phyloP scores from a whole-genome alignment of 2,888 invertebrate genomes.

The Parochlus steinenii region DNA sequence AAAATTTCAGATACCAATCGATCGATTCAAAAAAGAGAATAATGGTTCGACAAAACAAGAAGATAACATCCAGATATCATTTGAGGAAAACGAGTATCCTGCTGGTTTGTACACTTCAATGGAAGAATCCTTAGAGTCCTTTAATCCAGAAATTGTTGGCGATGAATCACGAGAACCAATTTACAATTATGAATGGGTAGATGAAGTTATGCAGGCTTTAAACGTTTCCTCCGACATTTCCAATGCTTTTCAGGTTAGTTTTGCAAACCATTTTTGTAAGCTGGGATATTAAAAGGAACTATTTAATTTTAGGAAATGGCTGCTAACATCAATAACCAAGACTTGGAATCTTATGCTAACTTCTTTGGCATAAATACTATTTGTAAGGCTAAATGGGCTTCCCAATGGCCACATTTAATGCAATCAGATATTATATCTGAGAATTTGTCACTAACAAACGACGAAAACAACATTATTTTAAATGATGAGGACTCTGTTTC shows the following conservation, averaged over 20 bases:
- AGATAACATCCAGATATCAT: slow-evolving; percentile 20
- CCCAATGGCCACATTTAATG: slow-evolving; percentile 22
- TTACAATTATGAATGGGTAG: slow-evolving; percentile 20
- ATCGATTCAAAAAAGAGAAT: too few relatives aligned
- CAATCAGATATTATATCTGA: slow-evolving; percentile 1
- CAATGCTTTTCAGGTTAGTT: slow-evolving; percentile 22
- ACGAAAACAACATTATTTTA: too few relatives aligned
- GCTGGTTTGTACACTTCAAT: slow-evolving; percentile 25
- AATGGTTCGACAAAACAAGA: too few relatives aligned
- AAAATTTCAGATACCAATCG: too few relatives aligned
- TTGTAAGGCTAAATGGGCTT: slow-evolving; percentile 29
- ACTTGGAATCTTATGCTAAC: slow-evolving; percentile 23
- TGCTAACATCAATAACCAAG: slow-evolving; percentile 27
- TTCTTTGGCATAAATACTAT: slow-evolving; percentile 27
- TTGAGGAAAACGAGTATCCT: slow-evolving; percentile 19
- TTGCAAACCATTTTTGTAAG: background rate
- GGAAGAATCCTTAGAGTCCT: slow-evolving; percentile 24
- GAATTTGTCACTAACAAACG: slow-evolving; percentile 6
- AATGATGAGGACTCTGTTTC: too few relatives aligned
- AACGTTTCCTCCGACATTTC: slow-evolving; percentile 22
- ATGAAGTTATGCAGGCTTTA: slow-evolving; percentile 29
- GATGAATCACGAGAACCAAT: slow-evolving; percentile 23
- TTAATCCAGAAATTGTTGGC: slow-evolving; percentile 20
- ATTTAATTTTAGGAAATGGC: slow-evolving; percentile 23
- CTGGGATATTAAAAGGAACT: background rate